Evolutionary conservation across 2,888 invertebrate genomes (phyloP), one percentile per base, ranked within the genome.

Genomic region (Dusona sp.): DNA sequence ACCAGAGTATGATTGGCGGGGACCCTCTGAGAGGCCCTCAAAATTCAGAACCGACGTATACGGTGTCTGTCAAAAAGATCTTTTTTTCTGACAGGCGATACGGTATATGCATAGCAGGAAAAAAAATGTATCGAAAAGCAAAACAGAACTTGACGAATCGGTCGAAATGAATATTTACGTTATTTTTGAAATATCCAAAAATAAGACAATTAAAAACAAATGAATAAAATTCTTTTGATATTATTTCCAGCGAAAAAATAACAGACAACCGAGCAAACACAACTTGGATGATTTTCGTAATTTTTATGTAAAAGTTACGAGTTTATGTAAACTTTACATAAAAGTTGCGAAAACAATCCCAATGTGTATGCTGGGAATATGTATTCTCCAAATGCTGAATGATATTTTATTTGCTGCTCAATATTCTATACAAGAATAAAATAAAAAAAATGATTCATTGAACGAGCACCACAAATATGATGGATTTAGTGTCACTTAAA

Each of bases 1-100:
- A 78, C 54, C 67, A 64, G 61, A 74, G 42, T 22, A 67, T 74
- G 85, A 85, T 79, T 82, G 82, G 81, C 82, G 73, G 54, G 51
- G 85, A 22, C 68, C 79, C 78, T 83, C 61, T 45, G 81, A 75
- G 45, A 25, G 78, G 65, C 45, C 67, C 81, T 45, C 65, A 73
- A 73, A 42, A 19, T 29, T 42, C 42, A 36, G 22, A 22, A 38
- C 54, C 74, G 36, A 57, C 38, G 13, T 13, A 54, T 38, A 64
- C 54, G 51, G 33, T 61, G 77, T 80, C 54, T 16, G 38, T 54
- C 77, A 33, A 65, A 45, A 73, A 64, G 72, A 81, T 78, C 78
- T 73, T 54, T 42, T 38, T 68, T 67, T 45, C 45, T 54, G 72
- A 77, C 75, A 75, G 77, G 67, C 70, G 82, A 82, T 70, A 78